Conservation (phyloP, 2,113 vertebrate genomes). For the Petrocephalus zakoni region DNA sequence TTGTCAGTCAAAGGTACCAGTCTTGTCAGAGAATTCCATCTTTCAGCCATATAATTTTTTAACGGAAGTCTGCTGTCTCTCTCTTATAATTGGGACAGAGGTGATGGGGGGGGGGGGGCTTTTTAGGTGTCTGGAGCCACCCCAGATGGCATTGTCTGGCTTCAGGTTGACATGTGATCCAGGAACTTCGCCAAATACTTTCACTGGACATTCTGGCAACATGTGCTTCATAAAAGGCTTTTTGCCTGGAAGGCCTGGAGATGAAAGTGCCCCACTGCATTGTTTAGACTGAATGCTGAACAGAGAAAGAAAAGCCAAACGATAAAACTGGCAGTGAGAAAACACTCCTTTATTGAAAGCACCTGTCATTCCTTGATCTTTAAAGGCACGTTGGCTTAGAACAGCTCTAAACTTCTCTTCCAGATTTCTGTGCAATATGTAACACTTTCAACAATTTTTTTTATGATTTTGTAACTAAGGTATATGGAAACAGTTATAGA, state of each 20-base stretch:
- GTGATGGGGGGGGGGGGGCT: not conserved
- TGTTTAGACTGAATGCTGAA: not conserved
- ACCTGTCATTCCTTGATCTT: conserved; percentile 37
- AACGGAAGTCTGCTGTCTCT: not conserved
- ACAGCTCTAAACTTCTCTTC: conserved; percentile 32
- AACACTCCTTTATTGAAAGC: conserved; percentile 38
- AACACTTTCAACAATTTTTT: conserved; percentile 33
- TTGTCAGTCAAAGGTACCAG: not conserved
- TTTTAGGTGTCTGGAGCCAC: not conserved
- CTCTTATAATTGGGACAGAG: not conserved
- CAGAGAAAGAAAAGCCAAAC: conserved; percentile 28
- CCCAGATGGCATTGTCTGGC: not conserved
- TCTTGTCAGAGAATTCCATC: not conserved
- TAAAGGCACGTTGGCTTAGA: conserved; percentile 34
- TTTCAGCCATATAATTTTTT: not conserved
- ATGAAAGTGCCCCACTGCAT: not conserved
- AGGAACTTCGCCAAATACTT: not conserved
- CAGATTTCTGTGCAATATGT: conserved; percentile 31
- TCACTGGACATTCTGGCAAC: not conserved
- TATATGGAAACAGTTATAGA: conserved; percentile 37
- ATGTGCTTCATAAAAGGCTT: not conserved
- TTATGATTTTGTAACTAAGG: conserved; percentile 24
- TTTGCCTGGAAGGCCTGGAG: not conserved
- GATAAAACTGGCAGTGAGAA: conserved; percentile 15
- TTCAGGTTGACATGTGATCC: not conserved